These are phyloP conservation scores for Serrognathus titanus DNA, from an alignment of 2,888 invertebrate genomes.

Conservation along the genomic window DNA sequence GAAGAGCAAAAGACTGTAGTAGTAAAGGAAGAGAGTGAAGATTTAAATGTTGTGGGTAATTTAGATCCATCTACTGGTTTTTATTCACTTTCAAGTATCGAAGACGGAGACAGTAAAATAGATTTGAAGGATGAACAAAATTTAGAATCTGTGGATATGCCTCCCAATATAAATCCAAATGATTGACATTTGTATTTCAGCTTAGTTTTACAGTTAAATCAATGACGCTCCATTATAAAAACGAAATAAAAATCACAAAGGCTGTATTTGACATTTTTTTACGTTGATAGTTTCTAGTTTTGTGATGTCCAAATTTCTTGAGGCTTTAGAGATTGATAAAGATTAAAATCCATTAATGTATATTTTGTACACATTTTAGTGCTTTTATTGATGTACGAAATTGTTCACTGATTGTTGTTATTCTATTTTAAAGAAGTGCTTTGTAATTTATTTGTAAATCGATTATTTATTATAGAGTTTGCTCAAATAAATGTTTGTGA, in stretches of 20 bases:
- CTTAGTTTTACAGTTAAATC: constrained; percentile 15
- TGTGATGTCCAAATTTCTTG: constrained; percentile 6
- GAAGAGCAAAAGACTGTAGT: background rate
- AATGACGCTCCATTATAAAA: background rate
- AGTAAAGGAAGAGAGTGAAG: background rate
- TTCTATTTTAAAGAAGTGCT: constrained; percentile 10
- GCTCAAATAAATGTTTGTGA: constrained; percentile 5
- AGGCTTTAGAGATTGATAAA: background rate
- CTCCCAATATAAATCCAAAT: constrained; percentile 11
- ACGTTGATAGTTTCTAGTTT: constrained; percentile 7
- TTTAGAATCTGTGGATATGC: constrained; percentile 1
- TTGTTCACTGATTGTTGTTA: constrained; percentile 4
- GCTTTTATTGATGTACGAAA: background rate
- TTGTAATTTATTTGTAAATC: constrained; percentile 13
- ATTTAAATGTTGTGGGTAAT: background rate
- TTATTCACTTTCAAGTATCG: constrained; percentile 19
- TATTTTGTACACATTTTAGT: constrained; percentile 13
- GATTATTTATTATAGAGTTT: constrained; percentile 10
- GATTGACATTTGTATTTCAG: constrained; percentile 20
- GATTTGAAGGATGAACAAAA: background rate
- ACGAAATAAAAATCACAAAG: constrained; percentile 2
- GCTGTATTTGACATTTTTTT: constrained; percentile 1
- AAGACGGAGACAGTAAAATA: constrained; percentile 2
- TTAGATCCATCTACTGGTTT: constrained; percentile 34
- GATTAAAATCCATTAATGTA: constrained; percentile 8